Evolutionary conservation across 1,140 invertebrate genomes (phyloP).

Genomic region (Coptotermes formosanus): DNA sequence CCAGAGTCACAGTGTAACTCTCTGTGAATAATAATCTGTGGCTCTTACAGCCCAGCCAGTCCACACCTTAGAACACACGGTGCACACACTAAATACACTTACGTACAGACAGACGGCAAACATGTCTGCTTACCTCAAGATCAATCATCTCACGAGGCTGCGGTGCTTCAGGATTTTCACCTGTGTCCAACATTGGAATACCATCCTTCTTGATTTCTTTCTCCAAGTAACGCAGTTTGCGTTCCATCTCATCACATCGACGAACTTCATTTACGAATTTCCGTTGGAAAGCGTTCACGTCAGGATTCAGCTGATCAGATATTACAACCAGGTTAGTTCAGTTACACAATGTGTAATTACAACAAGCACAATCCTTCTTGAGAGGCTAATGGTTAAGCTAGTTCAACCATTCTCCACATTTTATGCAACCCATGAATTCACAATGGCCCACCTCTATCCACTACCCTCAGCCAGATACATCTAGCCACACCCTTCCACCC

Average conservation of each 20-base stretch:
- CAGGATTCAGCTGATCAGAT: slow-evolving; percentile 76
- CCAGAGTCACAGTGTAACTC: no score
- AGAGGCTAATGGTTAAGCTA: no score
- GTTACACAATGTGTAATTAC: background rate
- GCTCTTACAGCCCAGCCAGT: no score
- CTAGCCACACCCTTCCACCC: no score
- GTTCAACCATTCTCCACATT: no score
- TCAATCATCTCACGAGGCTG: slow-evolving; percentile 99
- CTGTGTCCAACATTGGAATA: slow-evolving; percentile 95
- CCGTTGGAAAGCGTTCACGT: slow-evolving; percentile 93
- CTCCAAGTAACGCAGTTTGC: slow-evolving; percentile 92
- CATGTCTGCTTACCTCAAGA: slow-evolving; percentile 72
- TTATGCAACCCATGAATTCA: no score
- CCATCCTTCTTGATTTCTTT: slow-evolving; percentile 98
- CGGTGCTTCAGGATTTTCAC: slow-evolving; percentile 97
- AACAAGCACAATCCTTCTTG: no score
- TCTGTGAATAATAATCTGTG: no score
- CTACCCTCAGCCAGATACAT: no score
- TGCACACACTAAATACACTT: background rate
- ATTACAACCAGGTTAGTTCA: background rate
- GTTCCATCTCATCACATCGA: slow-evolving; percentile 94
- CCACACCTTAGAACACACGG: no score
- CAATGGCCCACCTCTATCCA: no score
- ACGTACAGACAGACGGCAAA: background rate
- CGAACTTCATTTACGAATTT: slow-evolving; percentile 95